These are phyloP conservation scores for Chymomyza costata DNA, from an alignment of 1,140 invertebrate genomes.

Conservation along the genomic window DNA sequence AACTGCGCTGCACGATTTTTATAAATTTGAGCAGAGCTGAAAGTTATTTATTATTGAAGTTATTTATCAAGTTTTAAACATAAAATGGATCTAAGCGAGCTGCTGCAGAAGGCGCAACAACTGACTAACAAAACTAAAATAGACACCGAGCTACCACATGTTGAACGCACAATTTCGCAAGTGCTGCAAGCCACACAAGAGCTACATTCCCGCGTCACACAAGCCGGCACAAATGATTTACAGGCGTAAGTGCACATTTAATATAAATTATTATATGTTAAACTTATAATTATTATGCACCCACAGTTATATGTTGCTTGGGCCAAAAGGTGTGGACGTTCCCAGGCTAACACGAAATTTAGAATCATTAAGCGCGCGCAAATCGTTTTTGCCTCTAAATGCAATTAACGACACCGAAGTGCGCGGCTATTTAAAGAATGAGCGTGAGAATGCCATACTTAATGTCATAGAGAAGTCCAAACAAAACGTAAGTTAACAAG, in stretches of 20 bases:
- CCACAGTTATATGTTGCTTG: conserved; percentile 90
- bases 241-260: conserved; percentile 97
- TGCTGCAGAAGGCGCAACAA: conserved; percentile 93
- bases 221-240: conserved; percentile 89
- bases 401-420: conserved; percentile 93
- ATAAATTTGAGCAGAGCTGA: no score
- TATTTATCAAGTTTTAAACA: no score
- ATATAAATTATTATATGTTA: not conserved
- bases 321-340: conserved; percentile 93
- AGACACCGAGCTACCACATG: conserved; percentile 86
- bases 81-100: conserved; percentile 84
- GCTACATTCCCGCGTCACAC: conserved; percentile 89
- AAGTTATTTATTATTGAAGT: no score
- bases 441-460: conserved; percentile 94
- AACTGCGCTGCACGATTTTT: no score
- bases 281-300: not conserved
- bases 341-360: conserved; percentile 94
- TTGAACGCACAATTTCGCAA: conserved; percentile 92
- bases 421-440: conserved; percentile 92
- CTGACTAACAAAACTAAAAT: conserved; percentile 91
- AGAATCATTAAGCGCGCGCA: conserved; percentile 88
- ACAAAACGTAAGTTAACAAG: conserved; percentile 81
- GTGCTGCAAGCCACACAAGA: conserved; percentile 94
- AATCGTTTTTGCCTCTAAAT: conserved; percentile 92
- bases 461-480: conserved; percentile 93